A percentile compares a stretch with the other conserved stretches of the same genome.
Conservation (phyloP, 2,888 invertebrate genomes). For the Alsophila aescularia region DNA sequence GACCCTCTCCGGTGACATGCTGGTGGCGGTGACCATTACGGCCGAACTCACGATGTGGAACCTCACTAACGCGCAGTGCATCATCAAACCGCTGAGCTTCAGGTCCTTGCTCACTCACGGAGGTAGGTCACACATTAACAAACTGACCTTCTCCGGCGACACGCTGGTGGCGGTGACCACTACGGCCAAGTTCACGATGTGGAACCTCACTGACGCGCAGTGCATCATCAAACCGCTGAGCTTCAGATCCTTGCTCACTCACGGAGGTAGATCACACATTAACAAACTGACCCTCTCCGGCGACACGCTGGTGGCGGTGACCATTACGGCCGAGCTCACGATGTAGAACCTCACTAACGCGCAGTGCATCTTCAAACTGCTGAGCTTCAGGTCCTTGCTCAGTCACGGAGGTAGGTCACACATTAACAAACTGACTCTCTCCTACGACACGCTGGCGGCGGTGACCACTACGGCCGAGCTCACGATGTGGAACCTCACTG, state of each 20-base stretch:
- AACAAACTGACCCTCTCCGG: constrained; percentile 61
- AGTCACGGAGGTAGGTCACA: constrained; percentile 75
- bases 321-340: constrained; percentile 63
- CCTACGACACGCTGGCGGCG: too few relatives aligned
- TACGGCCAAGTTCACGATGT: constrained; percentile 73
- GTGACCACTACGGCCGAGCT: too few relatives aligned
- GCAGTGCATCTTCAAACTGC: constrained; percentile 76
- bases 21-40: constrained; percentile 67
- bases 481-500: too few relatives aligned
- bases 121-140: constrained; percentile 65
- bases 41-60: constrained; percentile 85
- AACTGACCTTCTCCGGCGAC: constrained; percentile 61
- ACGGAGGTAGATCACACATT: constrained; percentile 70
- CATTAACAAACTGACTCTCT: too few relatives aligned
- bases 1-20: constrained; percentile 59
- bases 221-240: constrained; percentile 83
- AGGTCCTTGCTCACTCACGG: constrained; percentile 84
- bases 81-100: constrained; percentile 84
- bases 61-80: constrained; percentile 74
- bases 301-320: constrained; percentile 66
- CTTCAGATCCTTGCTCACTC: constrained; percentile 84
- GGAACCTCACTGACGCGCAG: constrained; percentile 83
- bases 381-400: constrained; percentile 86
- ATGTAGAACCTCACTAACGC: constrained; percentile 86
- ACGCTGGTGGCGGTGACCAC: constrained; percentile 69